phyloP scores from a whole-genome alignment of 2,888 invertebrate genomes.

The Mechanitis messenoides region DNA sequence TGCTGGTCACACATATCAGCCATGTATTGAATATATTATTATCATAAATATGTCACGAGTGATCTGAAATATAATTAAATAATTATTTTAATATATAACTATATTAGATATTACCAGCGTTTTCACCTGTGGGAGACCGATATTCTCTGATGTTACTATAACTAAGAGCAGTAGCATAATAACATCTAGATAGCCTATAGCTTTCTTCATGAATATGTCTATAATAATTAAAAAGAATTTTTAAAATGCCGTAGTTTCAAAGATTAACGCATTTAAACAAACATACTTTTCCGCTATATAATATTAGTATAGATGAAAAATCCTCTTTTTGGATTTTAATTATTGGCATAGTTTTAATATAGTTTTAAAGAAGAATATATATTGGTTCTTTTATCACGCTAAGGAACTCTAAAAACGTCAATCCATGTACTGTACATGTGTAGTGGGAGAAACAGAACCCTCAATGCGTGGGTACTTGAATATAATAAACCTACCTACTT shows the following conservation, averaged over 20 bases:
- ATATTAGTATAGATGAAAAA: no score
- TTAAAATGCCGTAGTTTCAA: no score
- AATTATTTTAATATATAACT: no score
- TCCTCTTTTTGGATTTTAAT: background rate
- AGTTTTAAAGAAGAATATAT: background rate
- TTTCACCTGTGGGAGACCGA: no score
- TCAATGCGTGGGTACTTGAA: constrained; percentile 15
- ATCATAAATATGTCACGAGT: constrained; percentile 16
- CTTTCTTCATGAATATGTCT: no score
- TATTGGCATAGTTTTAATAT: background rate
- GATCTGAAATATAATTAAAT: background rate
- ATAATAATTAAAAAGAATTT: no score
- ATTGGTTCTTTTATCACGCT: background rate
- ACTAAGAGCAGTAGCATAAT: no score
- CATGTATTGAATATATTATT: constrained; percentile 32
- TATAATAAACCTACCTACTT: constrained; percentile 13
- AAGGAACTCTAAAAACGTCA: background rate
- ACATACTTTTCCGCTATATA: no score
- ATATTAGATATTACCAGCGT: no score
- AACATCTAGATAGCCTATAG: no score
- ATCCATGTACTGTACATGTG: constrained; percentile 12
- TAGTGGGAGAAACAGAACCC: constrained; percentile 8
- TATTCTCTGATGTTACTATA: no score
- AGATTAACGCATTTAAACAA: no score
- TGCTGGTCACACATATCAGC: constrained; percentile 27